phyloP scores from a whole-genome alignment of 1,140 invertebrate species.

The Drosophila tristis region DNA sequence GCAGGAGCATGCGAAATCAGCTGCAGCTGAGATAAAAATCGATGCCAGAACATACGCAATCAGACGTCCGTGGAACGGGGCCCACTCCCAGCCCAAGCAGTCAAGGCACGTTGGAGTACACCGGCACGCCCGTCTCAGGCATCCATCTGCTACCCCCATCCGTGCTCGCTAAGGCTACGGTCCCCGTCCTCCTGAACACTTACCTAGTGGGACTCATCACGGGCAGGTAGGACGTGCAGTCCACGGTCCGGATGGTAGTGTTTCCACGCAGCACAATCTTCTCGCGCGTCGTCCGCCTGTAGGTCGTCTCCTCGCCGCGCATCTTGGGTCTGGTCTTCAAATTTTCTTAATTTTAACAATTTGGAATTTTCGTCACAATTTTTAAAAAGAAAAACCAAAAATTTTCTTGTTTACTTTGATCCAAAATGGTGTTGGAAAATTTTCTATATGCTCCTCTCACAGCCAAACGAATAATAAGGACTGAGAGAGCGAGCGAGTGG shows the following conservation, averaged over 20 bases:
- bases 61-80: not conserved
- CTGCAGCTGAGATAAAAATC: slow-evolving; percentile 76
- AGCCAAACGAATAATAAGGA: slow-evolving; percentile 55
- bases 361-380: slow-evolving; percentile 24
- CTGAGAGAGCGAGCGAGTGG: slow-evolving; percentile 29
- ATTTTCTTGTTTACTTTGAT: slow-evolving; percentile 58
- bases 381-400: not conserved
- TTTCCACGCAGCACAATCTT: slow-evolving; percentile 82
- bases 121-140: slow-evolving; percentile 37
- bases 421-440: slow-evolving; percentile 42
- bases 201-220: slow-evolving; percentile 62
- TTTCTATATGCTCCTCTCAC: slow-evolving; percentile 56
- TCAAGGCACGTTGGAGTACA: slow-evolving; percentile 56
- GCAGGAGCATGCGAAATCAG: slow-evolving; percentile 52
- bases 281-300: slow-evolving; percentile 81
- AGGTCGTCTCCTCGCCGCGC: slow-evolving; percentile 78
- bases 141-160: slow-evolving; percentile 10
- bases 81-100: slow-evolving; percentile 2
- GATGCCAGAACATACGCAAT: slow-evolving; percentile 48
- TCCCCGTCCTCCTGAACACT: slow-evolving; percentile 27
- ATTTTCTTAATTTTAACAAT: slow-evolving; percentile 11
- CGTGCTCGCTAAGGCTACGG: not conserved
- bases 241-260: slow-evolving; percentile 81
- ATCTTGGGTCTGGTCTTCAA: slow-evolving; percentile 35
- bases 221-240: slow-evolving; percentile 82